Evolutionary conservation across 2,797 vertebrate species (phyloP).

Genomic region (Lithobates pipiens): DNA sequence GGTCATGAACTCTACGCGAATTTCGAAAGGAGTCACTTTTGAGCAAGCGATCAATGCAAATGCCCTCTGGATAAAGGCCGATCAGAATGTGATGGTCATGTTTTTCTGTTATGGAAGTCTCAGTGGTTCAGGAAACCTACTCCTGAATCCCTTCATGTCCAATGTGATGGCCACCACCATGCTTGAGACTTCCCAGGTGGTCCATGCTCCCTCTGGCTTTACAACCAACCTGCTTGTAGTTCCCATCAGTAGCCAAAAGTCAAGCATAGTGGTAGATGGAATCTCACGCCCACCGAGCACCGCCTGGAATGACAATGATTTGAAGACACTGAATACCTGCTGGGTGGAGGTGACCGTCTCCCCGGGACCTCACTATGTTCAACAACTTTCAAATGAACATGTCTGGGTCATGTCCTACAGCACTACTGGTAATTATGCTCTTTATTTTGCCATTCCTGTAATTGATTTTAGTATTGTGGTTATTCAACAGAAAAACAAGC

Average conservation of each 20-base stretch:
- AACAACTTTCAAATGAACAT: neutral
- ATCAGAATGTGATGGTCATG: conserved; percentile 17
- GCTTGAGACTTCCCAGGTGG: neutral
- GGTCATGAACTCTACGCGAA: neutral
- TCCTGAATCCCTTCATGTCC: conserved; percentile 16
- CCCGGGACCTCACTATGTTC: conserved; percentile 8
- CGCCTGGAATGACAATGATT: conserved; percentile 26
- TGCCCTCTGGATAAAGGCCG: conserved; percentile 3
- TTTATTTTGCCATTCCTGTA: neutral
- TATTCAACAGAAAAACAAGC: too few species aligned
- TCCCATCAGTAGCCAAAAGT: neutral
- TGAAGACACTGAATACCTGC: neutral
- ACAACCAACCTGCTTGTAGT: neutral
- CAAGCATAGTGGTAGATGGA: neutral
- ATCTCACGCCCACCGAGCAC: neutral
- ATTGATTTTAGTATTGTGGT: too few species aligned
- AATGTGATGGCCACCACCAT: neutral
- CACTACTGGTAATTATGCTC: conserved; percentile 11
- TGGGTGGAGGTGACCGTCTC: neutral
- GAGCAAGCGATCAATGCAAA: neutral
- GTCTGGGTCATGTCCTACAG: conserved; percentile 28
- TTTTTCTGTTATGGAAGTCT: neutral
- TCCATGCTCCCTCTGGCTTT: neutral
- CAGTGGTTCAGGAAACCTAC: neutral
- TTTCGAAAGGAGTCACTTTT: neutral